Conservation (phyloP, 2,888 invertebrate genomes). For the Acrobasis suavella region DNA sequence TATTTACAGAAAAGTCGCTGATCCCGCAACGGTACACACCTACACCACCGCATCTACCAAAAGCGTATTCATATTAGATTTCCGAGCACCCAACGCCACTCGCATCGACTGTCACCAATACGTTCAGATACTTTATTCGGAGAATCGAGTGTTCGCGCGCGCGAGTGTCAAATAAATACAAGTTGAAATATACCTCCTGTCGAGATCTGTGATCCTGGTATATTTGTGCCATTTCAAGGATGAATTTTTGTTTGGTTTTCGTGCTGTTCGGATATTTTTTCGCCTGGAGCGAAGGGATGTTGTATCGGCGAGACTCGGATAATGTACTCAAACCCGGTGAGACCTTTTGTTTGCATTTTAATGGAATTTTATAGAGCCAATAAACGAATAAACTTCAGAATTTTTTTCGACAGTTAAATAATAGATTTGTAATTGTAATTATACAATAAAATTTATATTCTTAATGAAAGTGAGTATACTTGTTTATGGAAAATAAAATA, state of each 20-base stretch:
- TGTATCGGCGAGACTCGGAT: slow-evolving; percentile 70
- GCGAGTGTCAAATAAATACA: slow-evolving; percentile 73
- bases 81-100: slow-evolving; percentile 67
- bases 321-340: slow-evolving; percentile 75
- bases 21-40: slow-evolving; percentile 58
- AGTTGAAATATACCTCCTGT: slow-evolving; percentile 73
- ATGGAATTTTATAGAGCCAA: background rate
- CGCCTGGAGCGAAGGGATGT: slow-evolving; percentile 65
- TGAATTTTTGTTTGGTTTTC: slow-evolving; percentile 76
- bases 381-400: background rate
- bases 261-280: slow-evolving; percentile 69
- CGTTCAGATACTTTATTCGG: slow-evolving; percentile 70
- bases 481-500: too few relatives aligned
- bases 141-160: slow-evolving; percentile 66
- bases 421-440: too few relatives aligned
- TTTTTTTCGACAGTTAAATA: too few relatives aligned
- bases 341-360: slow-evolving; percentile 36
- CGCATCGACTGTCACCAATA: slow-evolving; percentile 23
- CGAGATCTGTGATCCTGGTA: slow-evolving; percentile 66
- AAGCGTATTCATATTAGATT: slow-evolving; percentile 81
- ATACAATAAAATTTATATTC: too few relatives aligned
- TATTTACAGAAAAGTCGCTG: slow-evolving; percentile 56
- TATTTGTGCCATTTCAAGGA: slow-evolving; percentile 68
- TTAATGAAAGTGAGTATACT: too few relatives aligned
- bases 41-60: slow-evolving; percentile 65